Evolutionary conservation across 1,140 invertebrate genomes (phyloP), one percentile per base, ranked within the genome.

Genomic region (Aphaenogaster rudis): DNA sequence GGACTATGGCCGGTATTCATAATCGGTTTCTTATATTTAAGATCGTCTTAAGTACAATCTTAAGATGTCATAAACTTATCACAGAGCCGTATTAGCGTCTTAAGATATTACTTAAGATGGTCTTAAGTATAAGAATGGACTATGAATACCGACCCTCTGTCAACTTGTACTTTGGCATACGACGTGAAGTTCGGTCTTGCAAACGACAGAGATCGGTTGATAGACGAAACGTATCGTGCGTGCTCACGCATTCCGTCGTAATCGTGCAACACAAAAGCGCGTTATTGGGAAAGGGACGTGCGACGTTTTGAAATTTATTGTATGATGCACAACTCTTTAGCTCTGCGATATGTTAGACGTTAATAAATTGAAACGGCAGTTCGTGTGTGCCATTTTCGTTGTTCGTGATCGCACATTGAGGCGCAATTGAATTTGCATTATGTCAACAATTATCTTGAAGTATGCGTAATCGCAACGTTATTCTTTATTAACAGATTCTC

Each of bases 381-480:
- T 76, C 7, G 6, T 21, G 3, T 4, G 21, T 36, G 5, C 39
- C 15, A 42, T 9, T 61, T 61, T 39, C 42, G n/a, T 42, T 28
- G 36, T n/a, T 54, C 13, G 33, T 28, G 21, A 11, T 39, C 2
- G 42, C 13, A 8, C 21, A 71, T 54, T 45, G 45, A 45, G 33
- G 15, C n/a, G 17, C n/a, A 48, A 82, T 48, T 61, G 13, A 7
- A 64, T 61, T 74, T 48, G 69, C 39, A 57, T 57, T 59, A 81
- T 71, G 50, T 45, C 21, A 69, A 57, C 48, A 67, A 80, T 80
- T 69, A 80, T 13, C 59, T 45, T 33, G 9, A 21, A n/a, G 61
- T 72, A 54, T 11, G 33, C 8, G 13, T 72, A 48, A 59, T 84
- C 8, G 42, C n/a, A 61, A 21, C 6, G n/a, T 74, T 48, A 42